These are phyloP conservation scores for Zoanthus sansibaricus DNA, from an alignment of 92 coral and sea anemone genomes.

Conservation along the genomic window DNA sequence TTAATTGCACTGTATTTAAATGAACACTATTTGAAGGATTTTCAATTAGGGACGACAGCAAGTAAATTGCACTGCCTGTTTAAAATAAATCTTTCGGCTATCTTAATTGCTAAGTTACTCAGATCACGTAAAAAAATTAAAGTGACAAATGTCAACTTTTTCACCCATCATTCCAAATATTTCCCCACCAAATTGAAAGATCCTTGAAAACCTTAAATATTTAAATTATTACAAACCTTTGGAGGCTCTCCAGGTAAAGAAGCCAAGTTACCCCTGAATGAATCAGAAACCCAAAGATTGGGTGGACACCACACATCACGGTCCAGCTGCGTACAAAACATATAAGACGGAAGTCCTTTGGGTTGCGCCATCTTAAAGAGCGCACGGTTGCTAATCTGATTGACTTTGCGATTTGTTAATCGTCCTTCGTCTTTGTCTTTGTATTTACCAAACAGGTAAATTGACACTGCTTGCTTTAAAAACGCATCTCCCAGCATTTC, in stretches of 20 bases:
- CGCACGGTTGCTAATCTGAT: constrained; percentile 85
- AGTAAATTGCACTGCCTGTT: too few species aligned
- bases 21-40: too few species aligned
- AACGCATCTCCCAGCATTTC: constrained; percentile 99
- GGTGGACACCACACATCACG: constrained; percentile 86
- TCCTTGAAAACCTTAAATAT: too few species aligned
- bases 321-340: constrained; percentile 73
- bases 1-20: too few species aligned
- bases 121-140: too few species aligned
- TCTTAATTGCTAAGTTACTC: too few species aligned
- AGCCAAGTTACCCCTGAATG: not conserved
- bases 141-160: too few species aligned
- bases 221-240: constrained; percentile 7
- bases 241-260: not conserved
- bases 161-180: too few species aligned
- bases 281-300: constrained; percentile 44
- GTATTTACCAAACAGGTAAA: constrained; percentile 77
- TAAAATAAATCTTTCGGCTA: too few species aligned
- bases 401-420: constrained; percentile 80
- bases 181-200: too few species aligned
- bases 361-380: constrained; percentile 74
- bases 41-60: too few species aligned
- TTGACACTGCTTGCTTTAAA: constrained; percentile 92
- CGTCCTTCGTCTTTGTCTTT: constrained; percentile 89
- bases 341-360: constrained; percentile 68